Conservation (phyloP, 2,113 vertebrate genomes). For the Aythya baeri region DNA sequence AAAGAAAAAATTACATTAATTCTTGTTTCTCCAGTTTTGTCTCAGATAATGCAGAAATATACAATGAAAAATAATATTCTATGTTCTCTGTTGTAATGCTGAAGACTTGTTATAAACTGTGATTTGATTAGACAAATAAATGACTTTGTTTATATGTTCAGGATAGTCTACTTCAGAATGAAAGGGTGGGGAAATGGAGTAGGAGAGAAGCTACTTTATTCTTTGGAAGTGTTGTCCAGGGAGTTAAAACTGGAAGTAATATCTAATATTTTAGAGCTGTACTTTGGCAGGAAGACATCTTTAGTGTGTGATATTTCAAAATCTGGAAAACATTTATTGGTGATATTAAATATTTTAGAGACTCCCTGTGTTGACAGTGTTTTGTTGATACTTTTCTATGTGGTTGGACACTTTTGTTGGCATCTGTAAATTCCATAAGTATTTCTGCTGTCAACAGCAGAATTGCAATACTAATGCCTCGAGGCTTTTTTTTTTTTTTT, state of each 20-base stretch:
- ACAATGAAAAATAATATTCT: not conserved
- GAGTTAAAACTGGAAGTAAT: conserved; percentile 25
- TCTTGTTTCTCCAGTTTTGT: not conserved
- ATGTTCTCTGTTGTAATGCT: not conserved
- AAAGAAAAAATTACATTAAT: not conserved
- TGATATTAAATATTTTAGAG: conserved; percentile 27
- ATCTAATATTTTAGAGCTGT: conserved; percentile 1
- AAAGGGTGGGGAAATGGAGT: not conserved
- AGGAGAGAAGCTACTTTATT: conserved; percentile 7
- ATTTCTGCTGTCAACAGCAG: conserved; percentile 1
- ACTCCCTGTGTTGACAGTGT: not conserved
- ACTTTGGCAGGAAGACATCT: conserved; percentile 20
- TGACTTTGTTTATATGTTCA: not conserved
- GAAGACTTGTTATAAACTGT: not conserved
- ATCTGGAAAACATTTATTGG: conserved; percentile 13
- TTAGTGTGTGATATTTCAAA: conserved; percentile 54
- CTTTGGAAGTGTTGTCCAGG: not conserved
- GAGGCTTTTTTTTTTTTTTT: not conserved
- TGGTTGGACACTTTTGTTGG: not conserved
- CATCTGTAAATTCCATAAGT: conserved; percentile 14
- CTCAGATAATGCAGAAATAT: not conserved
- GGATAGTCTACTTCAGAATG: not conserved
- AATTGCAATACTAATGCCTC: not conserved
- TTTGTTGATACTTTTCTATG: conserved; percentile 11
- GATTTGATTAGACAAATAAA: not conserved